Percentiles rank a stretch among this genome's conserved stretches.
phyloP scores from a whole-genome alignment of 2,113 vertebrate species.

The Protobothrops flavoviridis region DNA sequence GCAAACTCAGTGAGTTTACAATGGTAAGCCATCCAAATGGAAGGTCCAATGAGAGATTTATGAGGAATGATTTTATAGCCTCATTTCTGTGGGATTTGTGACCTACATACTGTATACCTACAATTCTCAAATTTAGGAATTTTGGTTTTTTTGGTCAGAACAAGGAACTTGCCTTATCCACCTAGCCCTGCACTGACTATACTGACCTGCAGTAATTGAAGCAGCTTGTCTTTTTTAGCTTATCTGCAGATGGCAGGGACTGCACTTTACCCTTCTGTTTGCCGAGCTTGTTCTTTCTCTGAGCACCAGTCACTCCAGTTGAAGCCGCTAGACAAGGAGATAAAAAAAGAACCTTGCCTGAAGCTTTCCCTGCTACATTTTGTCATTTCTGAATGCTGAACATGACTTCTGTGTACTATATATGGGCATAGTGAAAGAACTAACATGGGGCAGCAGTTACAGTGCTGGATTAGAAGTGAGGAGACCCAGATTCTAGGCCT shows the following conservation, averaged over 20 bases:
- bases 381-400: background rate
- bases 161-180: background rate
- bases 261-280: background rate
- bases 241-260: background rate
- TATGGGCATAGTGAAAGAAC: background rate
- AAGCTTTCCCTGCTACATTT: background rate
- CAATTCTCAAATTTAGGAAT: background rate
- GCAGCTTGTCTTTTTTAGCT: background rate
- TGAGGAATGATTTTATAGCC: background rate
- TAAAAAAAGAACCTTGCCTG: background rate
- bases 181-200: background rate
- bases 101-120: no score
- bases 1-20: background rate
- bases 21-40: background rate
- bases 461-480: background rate
- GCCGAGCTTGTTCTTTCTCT: background rate
- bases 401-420: background rate
- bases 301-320: background rate
- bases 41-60: background rate
- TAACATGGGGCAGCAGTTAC: background rate
- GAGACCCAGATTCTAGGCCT: background rate
- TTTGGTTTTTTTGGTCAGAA: background rate
- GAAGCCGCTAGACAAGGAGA: background rate
- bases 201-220: background rate
- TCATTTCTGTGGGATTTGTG: background rate